Conservation (phyloP, 2,113 vertebrate species). For the Ciconia boyciana region DNA sequence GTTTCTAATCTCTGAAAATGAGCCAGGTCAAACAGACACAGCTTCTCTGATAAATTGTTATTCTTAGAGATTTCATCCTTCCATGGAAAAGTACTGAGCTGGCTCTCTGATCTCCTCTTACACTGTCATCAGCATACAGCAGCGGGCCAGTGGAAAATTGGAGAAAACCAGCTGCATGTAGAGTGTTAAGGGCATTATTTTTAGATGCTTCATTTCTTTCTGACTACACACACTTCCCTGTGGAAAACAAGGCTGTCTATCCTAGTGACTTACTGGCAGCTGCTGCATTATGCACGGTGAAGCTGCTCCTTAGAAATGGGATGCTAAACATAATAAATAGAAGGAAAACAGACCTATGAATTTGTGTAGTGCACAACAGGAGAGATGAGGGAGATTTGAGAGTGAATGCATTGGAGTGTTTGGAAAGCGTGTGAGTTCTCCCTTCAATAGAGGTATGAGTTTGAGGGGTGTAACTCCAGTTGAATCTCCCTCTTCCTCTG, state of each 20-base stretch:
- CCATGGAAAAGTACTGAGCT: slow-evolving; percentile 72
- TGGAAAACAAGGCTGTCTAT: slow-evolving; percentile 17
- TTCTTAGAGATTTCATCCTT: slow-evolving; percentile 56
- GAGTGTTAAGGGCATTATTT: slow-evolving; percentile 29
- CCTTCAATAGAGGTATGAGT: not conserved
- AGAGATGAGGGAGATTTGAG: not conserved
- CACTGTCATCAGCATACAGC: slow-evolving; percentile 51
- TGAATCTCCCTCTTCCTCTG: not conserved
- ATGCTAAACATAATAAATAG: not conserved
- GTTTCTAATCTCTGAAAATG: slow-evolving; percentile 61
- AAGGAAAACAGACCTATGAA: not conserved
- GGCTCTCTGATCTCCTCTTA: slow-evolving; percentile 32
- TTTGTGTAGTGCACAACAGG: not conserved
- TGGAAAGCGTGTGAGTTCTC: not conserved
- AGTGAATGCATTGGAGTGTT: not conserved
- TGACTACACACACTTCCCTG: not conserved
- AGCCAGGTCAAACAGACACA: slow-evolving; percentile 59
- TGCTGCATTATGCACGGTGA: not conserved
- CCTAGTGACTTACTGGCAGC: not conserved
- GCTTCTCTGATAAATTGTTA: slow-evolving; percentile 54
- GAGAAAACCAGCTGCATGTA: slow-evolving; percentile 55
- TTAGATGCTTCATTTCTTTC: not conserved
- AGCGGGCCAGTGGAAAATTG: slow-evolving; percentile 56
- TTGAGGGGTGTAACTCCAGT: not conserved
- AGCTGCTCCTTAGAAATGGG: not conserved